Conservation (phyloP, 2,113 vertebrate species). For the Lasiurus borealis region DNA sequence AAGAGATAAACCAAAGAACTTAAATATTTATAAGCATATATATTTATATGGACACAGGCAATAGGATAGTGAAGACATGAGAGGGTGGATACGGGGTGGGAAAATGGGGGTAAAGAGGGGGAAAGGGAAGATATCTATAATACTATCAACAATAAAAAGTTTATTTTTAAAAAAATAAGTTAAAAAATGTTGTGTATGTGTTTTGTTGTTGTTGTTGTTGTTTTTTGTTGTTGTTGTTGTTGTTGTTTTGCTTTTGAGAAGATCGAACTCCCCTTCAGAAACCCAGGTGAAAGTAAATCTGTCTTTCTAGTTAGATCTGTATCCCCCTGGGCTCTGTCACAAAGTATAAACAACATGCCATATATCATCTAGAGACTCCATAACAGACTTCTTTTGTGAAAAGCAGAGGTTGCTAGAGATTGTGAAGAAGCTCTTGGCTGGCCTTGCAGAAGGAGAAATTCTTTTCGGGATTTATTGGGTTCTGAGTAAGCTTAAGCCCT, state of each 20-base stretch:
- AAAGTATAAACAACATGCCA: not conserved
- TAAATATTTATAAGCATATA: too few species aligned
- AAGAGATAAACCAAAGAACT: too few species aligned
- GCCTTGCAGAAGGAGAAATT: not conserved
- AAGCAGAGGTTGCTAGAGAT: not conserved
- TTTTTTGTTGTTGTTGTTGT: too few species aligned
- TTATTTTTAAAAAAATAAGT: too few species aligned
- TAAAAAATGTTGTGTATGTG: too few species aligned
- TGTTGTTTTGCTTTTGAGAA: not conserved
- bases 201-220: too few species aligned
- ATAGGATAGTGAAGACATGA: too few species aligned
- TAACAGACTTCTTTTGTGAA: not conserved
- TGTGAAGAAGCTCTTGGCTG: slow-evolving; percentile 1
- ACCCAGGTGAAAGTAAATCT: not conserved
- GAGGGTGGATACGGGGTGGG: too few species aligned
- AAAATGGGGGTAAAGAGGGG: too few species aligned
- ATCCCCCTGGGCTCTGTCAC: not conserved
- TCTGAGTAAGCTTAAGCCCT: not conserved
- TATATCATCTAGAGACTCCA: not conserved
- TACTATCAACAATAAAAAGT: too few species aligned
- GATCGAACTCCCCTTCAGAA: not conserved
- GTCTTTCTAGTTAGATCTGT: not conserved
- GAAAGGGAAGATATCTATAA: too few species aligned
- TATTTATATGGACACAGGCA: too few species aligned
- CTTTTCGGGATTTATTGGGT: not conserved